Base-by-base conservation (phyloP, 2,888 invertebrate species). In the Hedychridium roseum region DNA sequence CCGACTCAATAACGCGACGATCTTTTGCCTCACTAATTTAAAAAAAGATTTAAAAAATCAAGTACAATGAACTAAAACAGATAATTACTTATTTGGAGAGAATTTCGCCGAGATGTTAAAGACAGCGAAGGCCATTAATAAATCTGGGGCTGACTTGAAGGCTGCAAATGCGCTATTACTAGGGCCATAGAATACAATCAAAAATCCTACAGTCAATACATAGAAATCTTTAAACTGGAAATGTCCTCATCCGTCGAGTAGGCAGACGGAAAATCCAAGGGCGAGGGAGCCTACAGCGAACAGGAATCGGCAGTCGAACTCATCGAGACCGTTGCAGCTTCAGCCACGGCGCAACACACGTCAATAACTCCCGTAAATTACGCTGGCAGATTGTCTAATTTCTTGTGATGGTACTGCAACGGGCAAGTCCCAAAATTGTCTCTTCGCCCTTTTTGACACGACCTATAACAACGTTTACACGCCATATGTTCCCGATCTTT, bases 1-100 rank as follows among this genome's bases (percentile, higher is more conserved):
- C 31, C 2, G 27, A 34, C 3, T 21, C 43, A 5, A 11, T 30
- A n/a, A 35, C 41, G 12, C 21, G 44, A 17, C 30, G 4, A 30
- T 11, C 9, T 4, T 11, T n/a, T 9, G 30, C 11, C 11, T n/a
- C 30, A 5, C 6, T 5, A 11, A 11, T 4, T 30, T 4, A 11
- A 30, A 4, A 30, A 30, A 30, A 30, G 9, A 5, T 9, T 30
- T 4, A 30, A 30, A 11, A 11, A 30, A n/a, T 4, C 11, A 4
- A 4, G 5, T 4, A 11, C 3, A 11, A 30, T 4, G 4, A 11
- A n/a, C 4, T 4, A 30, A 30, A 11, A 30, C 11, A 9, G 30
- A 30, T 11, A n/a, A 6, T 4, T 30, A n/a, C 11, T 11, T 30
- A n/a, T 30, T n/a, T 30, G 30, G 30, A 30, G 11, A 30, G 30